A percentile compares a stretch with the other conserved stretches of the same genome.
These are phyloP conservation scores for Caloenas nicobarica DNA, from an alignment of 2,113 vertebrate species.

Conservation along the genomic window DNA sequence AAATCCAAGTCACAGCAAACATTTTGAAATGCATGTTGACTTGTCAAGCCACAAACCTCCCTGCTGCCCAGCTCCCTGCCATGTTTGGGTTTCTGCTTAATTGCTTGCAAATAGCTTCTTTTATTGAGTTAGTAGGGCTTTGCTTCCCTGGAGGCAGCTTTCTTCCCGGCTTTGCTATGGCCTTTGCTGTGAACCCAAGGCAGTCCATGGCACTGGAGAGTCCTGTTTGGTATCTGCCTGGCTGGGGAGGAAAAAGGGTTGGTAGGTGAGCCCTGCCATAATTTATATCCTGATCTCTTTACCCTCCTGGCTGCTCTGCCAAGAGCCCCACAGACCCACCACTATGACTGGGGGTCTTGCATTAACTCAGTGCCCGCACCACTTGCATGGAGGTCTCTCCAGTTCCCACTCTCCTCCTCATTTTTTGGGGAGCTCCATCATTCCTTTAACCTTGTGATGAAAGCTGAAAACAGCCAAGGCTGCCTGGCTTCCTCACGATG, in stretches of 20 bases:
- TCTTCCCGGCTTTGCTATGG: background rate
- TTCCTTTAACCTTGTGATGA: background rate
- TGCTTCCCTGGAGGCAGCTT: background rate
- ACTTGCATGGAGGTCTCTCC: background rate
- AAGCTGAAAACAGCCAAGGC: background rate
- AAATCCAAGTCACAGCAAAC: background rate
- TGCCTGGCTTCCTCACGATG: background rate
- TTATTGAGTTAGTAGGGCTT: background rate
- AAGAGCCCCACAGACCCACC: accelerated
- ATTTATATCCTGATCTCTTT: background rate
- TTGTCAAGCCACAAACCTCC: slow-evolving; percentile 3
- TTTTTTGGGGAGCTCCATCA: background rate
- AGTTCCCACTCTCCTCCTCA: background rate
- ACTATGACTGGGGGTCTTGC: accelerated
- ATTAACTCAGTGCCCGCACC: background rate
- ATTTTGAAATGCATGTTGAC: background rate
- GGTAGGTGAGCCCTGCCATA: background rate
- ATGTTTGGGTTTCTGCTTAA: background rate
- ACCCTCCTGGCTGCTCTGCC: background rate
- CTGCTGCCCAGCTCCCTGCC: background rate
- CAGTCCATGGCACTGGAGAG: background rate
- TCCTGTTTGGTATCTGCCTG: background rate
- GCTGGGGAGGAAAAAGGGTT: background rate
- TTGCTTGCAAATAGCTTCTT: background rate
- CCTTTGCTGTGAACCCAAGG: background rate